phyloP scores from a whole-genome alignment of 37 sponge, comb jelly and placozoan genomes.

The Ephydatia muelleri region DNA sequence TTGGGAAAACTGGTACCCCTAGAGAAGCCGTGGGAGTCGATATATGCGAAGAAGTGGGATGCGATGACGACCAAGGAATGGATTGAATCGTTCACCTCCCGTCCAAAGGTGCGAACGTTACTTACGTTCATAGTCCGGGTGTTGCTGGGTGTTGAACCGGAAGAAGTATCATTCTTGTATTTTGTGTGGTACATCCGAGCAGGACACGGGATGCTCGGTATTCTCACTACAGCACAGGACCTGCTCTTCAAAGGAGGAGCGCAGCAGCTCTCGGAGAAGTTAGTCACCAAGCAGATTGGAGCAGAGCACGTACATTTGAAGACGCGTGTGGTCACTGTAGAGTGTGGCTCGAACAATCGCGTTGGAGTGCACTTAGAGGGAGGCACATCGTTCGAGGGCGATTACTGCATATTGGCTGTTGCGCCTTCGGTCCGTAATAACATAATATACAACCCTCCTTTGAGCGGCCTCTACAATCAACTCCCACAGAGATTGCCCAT shows the following conservation, averaged over 20 bases:
- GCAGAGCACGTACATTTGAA: background rate
- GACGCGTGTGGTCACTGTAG: background rate
- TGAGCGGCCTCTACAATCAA: conserved; percentile 23
- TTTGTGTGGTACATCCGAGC: conserved; percentile 27
- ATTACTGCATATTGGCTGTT: conserved; percentile 18
- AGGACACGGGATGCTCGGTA: conserved; percentile 24
- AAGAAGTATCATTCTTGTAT: conserved; percentile 32
- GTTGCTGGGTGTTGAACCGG: conserved; percentile 34
- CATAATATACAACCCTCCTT: background rate
- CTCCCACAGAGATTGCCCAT: conserved; percentile 29
- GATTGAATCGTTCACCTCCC: background rate
- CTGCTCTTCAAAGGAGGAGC: conserved; percentile 18
- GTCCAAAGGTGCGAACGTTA: background rate
- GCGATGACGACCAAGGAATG: conserved; percentile 7
- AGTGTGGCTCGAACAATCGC: background rate
- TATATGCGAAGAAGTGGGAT: conserved; percentile 20
- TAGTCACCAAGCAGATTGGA: background rate
- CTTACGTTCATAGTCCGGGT: conserved; percentile 2
- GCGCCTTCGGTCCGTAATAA: conserved; percentile 25
- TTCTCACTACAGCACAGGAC: conserved; percentile 18
- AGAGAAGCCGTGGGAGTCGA: conserved; percentile 19
- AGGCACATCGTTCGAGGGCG: background rate
- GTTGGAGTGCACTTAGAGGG: background rate
- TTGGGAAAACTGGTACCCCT: conserved; percentile 9
- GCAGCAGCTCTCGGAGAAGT: conserved; percentile 20